Base-by-base conservation (phyloP, 1,140 invertebrate genomes). In the Drosophila aff. region DNA sequence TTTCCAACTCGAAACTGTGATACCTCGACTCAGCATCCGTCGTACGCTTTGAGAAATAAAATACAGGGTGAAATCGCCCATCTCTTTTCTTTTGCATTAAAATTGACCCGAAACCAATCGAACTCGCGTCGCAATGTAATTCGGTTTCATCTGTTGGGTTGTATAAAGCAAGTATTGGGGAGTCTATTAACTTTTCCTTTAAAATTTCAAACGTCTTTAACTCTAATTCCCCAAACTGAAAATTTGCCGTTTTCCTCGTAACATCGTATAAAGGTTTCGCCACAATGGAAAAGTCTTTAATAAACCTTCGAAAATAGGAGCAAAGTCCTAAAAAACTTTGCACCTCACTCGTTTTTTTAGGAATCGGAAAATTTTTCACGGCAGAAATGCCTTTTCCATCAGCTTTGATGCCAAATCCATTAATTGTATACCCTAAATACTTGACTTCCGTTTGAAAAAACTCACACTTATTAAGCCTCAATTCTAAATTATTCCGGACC, bases 391-490 rank as follows among this genome's bases (percentile, higher is more conserved):
- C 44, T 13, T 46, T 46, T 4, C 44, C 44, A 23, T 46, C 21
- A 8, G 44, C 18, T 13, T 13, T 46, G 6, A 23, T 23, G 11
- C 21, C 44, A 11, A 21, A 23, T 1, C 44, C 44, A 46, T 46
- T 46, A 23, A 23, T 21, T 18, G 21, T 23, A 11, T 13, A 46
- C 11, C 44, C 11, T 18, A 21, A 5, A 6, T 23, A 44, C 43
- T 13, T 44, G 21, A 46, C 18, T 46, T 46, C 11, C 18, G 18
- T 44, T 44, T 53, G n/a, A 11, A 53, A 53, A 53, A 53, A 53
- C 31, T 53, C 31, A 53, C 31, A 36, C 18, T 53, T 36, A 33
- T 28, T 36, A 36, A 36, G 31, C 52, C 18, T 53, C 5, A 53
- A 6, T 36, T 53, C 18, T 53, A 3, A 53, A 6, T 36, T 53